phyloP scores from a whole-genome alignment of 2,888 invertebrate genomes.

The Tinea trinotella region DNA sequence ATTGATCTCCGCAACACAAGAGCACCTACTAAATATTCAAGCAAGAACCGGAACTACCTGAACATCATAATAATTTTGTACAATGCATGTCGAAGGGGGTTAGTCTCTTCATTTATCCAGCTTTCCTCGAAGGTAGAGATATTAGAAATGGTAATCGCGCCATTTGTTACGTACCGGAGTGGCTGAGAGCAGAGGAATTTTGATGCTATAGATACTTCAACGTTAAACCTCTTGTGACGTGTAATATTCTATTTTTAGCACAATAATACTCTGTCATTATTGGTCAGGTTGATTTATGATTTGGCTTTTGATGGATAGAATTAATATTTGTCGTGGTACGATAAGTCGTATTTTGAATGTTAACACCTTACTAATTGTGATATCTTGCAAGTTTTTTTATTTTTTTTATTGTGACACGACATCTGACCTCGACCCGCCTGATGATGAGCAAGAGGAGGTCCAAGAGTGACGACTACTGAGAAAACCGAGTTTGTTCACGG shows the following conservation, averaged over 20 bases:
- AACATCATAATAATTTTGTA: slow-evolving; percentile 13
- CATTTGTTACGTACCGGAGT: slow-evolving; percentile 31
- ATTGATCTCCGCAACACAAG: too few species aligned
- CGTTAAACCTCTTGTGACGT: not conserved
- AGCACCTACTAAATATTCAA: not conserved
- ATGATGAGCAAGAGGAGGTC: too few species aligned
- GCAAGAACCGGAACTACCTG: not conserved
- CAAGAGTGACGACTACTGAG: too few species aligned
- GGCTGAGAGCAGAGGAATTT: slow-evolving; percentile 4
- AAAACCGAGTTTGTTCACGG: too few species aligned
- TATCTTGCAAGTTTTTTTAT: too few species aligned
- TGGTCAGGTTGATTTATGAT: too few species aligned
- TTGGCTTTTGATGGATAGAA: too few species aligned
- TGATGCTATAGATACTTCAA: not conserved
- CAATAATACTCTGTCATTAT: not conserved
- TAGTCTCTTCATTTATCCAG: slow-evolving; percentile 15
- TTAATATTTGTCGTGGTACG: too few species aligned
- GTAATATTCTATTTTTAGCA: not conserved
- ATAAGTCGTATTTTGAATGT: too few species aligned
- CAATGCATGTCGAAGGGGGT: slow-evolving; percentile 3
- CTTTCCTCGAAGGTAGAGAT: slow-evolving; percentile 9
- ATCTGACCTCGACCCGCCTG: too few species aligned
- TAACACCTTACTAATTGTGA: too few species aligned
- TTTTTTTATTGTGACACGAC: too few species aligned
- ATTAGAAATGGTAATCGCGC: slow-evolving; percentile 31